Base-by-base conservation (phyloP, 2,888 invertebrate species). In the Psylliodes chrysocephalus region DNA sequence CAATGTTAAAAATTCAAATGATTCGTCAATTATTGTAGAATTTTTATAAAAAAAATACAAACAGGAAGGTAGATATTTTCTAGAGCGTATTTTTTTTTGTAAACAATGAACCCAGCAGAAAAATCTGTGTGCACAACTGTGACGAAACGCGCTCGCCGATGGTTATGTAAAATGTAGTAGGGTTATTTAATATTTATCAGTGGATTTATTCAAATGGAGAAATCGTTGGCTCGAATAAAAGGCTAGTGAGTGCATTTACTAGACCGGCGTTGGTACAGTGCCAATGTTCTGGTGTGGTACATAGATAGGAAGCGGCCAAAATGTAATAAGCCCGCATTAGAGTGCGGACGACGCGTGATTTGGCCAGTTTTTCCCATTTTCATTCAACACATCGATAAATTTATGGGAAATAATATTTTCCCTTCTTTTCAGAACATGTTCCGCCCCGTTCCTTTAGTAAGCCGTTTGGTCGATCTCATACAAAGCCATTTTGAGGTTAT, bases 251-350 rank as follows among this genome's bases (percentile, higher is more conserved):
- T 57, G 49, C 57, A 61, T 57, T 51, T 40, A 54, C 42, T 52
- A 52, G 55, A 28, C 55, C 59, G 47, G 49, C 55, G 52, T 63
- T 66, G 60, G 66, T 63, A 18, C 38, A 14, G 28, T 66, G 63
- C 66, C 63, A 66, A 55, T 14, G 28, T 49, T 49, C 19, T 19
- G 44, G 44, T 33, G 30, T 53, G 60, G 42, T 49, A 49, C 47
- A 38, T 53, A 66, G 63, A 63, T 63, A 63, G 60, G 63, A 53
- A 63, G 57, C 28, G 60, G 60, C 55, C 63, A 44, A 63, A 61
- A 66, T 63, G 66, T 60, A 66, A 66, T 66, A 63, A 66, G 60
- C 60, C 46, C 28, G 56, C 66, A 63, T 66, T 63, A 63, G 52
- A 57, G 56, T 30, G 46, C 51, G 59, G 54, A 42, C 59, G 38